phyloP scores from a whole-genome alignment of 2,797 vertebrate species.

The Coranthus polyacanthus region DNA sequence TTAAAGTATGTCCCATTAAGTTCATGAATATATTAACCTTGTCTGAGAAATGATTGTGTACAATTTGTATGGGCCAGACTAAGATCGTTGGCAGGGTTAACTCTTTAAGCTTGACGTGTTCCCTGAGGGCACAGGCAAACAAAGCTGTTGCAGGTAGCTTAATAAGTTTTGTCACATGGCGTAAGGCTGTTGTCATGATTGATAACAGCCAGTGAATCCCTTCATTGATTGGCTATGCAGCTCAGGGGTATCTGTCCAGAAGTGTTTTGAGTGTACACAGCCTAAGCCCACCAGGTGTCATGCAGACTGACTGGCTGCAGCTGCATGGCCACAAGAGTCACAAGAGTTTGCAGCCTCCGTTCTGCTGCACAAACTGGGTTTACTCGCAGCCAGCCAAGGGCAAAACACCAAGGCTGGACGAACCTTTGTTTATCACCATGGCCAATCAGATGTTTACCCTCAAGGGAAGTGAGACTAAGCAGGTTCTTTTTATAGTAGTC shows the following conservation, averaged over 20 bases:
- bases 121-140: conserved; percentile 49
- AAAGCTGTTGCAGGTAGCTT: conserved; percentile 62
- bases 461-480: conserved; percentile 41
- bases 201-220: conserved; percentile 74
- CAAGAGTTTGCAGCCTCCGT: conserved; percentile 36
- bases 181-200: conserved; percentile 80
- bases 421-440: conserved; percentile 74
- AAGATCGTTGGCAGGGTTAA: conserved; percentile 62
- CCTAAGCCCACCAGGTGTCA: conserved; percentile 54
- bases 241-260: conserved; percentile 67
- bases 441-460: conserved; percentile 69
- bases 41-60: conserved; percentile 40
- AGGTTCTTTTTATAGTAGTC: conserved; percentile 67
- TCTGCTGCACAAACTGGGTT: conserved; percentile 33
- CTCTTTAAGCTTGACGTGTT: conserved; percentile 63
- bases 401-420: conserved; percentile 64
- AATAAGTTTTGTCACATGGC: conserved; percentile 76
- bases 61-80: conserved; percentile 39
- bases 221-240: conserved; percentile 71
- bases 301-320: conserved; percentile 54
- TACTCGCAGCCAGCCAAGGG: conserved; percentile 68
- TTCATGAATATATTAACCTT: conserved; percentile 32
- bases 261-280: conserved; percentile 56
- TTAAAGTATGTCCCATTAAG: neutral
- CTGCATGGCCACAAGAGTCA: conserved; percentile 50